Evolutionary conservation across 2,888 invertebrate genomes (phyloP).

Genomic region (Lordiphosa andalusiaca): DNA sequence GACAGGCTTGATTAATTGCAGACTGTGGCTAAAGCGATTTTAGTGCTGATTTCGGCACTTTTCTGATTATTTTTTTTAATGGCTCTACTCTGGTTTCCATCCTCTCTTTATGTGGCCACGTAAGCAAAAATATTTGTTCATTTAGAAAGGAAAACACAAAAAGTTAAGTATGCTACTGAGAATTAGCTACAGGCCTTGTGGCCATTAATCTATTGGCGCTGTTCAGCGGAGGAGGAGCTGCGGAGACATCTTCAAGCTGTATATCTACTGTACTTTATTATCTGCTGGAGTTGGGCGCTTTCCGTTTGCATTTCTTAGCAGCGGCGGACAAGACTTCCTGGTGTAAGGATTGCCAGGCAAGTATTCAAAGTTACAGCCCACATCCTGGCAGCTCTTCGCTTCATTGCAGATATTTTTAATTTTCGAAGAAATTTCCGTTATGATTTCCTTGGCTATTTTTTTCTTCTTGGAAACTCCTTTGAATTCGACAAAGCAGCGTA

Average conservation of each 20-base stretch:
- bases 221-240: slow-evolving; percentile 4
- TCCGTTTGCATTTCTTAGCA: slow-evolving; percentile 44
- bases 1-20: slow-evolving; percentile 65
- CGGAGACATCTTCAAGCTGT: slow-evolving; percentile 31
- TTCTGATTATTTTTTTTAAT: slow-evolving; percentile 21
- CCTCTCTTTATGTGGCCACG: slow-evolving; percentile 37
- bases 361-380: slow-evolving; percentile 63
- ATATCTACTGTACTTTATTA: slow-evolving; percentile 43
- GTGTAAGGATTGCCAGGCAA: slow-evolving; percentile 46
- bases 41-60: slow-evolving; percentile 58
- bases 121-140: slow-evolving; percentile 28
- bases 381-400: slow-evolving; percentile 45
- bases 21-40: slow-evolving; percentile 53
- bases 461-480: slow-evolving; percentile 47
- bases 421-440: slow-evolving; percentile 71
- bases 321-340: slow-evolving; percentile 57
- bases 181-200: slow-evolving; percentile 40
- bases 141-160: too few species aligned
- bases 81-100: neutral
- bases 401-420: slow-evolving; percentile 56
- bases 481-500: slow-evolving; percentile 63
- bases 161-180: slow-evolving; percentile 25
- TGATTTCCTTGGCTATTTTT: slow-evolving; percentile 52
- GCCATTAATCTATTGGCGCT: slow-evolving; percentile 52
- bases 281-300: slow-evolving; percentile 47